phyloP scores from a whole-genome alignment of 2,888 invertebrate genomes.

The Drosophila gaucha region DNA sequence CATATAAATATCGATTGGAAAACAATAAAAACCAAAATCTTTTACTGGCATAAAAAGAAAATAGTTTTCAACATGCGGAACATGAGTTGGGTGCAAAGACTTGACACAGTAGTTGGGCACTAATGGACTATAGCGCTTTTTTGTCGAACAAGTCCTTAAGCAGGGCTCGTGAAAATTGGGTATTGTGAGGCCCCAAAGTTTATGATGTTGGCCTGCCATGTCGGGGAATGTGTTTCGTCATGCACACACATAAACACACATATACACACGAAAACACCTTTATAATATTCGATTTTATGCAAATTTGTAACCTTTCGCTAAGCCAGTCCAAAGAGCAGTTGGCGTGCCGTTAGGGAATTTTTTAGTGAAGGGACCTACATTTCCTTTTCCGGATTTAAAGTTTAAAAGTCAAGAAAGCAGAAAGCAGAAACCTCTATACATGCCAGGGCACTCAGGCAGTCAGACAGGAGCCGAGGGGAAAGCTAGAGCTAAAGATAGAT shows the following conservation, averaged over 20 bases:
- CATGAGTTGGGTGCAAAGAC: constrained; percentile 34
- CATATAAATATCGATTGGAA: constrained; percentile 6
- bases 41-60: constrained; percentile 3
- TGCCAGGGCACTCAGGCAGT: constrained; percentile 27
- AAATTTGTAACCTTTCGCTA: constrained; percentile 71
- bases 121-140: constrained; percentile 28
- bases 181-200: constrained; percentile 29
- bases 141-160: constrained; percentile 24
- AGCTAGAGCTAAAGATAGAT: constrained; percentile 56
- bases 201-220: constrained; percentile 46
- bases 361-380: constrained; percentile 37
- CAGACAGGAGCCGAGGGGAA: constrained; percentile 8
- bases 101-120: constrained; percentile 39
- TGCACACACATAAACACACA: constrained; percentile 12
- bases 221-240: constrained; percentile 46
- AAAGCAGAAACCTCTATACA: constrained; percentile 47
- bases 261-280: constrained; percentile 6
- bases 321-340: constrained; percentile 40
- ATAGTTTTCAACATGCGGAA: constrained; percentile 1
- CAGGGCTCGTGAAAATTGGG: constrained; percentile 23
- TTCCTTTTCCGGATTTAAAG: constrained; percentile 66
- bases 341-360: constrained; percentile 59
- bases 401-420: constrained; percentile 65
- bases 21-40: constrained; percentile 4
- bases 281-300: constrained; percentile 71